Percentiles rank a stretch among this genome's conserved stretches.
phyloP scores from a whole-genome alignment of 2,113 vertebrate genomes.

The Garra rufa region DNA sequence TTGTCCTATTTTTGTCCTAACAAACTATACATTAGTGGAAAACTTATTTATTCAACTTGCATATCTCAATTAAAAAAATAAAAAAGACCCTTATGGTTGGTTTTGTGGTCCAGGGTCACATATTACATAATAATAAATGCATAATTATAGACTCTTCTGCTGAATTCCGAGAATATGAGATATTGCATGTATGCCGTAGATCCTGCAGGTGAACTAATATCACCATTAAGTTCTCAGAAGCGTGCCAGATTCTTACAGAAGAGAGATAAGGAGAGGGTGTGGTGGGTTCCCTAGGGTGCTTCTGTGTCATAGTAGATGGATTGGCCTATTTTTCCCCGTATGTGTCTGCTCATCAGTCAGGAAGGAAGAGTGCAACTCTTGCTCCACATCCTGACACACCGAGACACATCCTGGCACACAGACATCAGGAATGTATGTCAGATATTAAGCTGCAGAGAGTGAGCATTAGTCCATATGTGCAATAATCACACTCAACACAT shows the following conservation, averaged over 20 bases:
- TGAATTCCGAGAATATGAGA: not conserved
- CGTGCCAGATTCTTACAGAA: not conserved
- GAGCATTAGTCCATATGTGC: not conserved
- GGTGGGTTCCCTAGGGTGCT: conserved; percentile 38
- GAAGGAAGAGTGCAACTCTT: conserved; percentile 68
- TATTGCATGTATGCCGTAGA: not conserved
- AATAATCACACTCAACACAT: not conserved
- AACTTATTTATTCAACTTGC: no score
- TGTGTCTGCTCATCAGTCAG: conserved; percentile 68
- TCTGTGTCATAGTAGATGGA: conserved; percentile 49
- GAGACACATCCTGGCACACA: conserved; percentile 41
- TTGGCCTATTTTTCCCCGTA: conserved; percentile 52
- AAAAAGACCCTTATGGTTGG: no score
- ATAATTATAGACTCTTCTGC: not conserved
- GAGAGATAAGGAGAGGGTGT: conserved; percentile 36
- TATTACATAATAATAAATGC: not conserved
- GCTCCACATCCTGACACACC: conserved; percentile 55
- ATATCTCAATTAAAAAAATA: no score
- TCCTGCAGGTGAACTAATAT: not conserved
- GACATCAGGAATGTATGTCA: conserved; percentile 31
- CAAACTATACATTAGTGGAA: no score
- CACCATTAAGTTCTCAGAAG: not conserved
- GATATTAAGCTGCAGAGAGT: not conserved
- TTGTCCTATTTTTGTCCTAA: no score
- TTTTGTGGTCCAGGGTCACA: no score